These are phyloP conservation scores for Rhynchonema sp. DNA, from an alignment of 2,888 invertebrate species.

Conservation along the genomic window DNA sequence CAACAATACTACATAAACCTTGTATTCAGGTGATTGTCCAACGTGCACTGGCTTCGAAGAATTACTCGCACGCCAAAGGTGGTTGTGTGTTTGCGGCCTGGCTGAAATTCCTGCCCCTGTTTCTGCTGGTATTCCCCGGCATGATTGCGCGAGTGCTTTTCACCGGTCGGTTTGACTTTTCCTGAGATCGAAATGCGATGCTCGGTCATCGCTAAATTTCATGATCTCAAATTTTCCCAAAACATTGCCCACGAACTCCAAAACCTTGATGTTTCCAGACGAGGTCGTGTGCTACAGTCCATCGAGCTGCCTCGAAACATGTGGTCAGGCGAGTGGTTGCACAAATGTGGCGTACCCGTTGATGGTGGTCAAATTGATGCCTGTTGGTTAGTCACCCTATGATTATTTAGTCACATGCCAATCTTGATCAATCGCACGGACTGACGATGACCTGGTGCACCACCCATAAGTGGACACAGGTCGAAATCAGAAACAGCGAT, in stretches of 20 bases:
- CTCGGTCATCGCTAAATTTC: too few relatives aligned
- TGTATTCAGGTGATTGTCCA: constrained; percentile 36
- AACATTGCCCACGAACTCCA: too few relatives aligned
- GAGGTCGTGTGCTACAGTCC: constrained; percentile 35
- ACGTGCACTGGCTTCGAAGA: constrained; percentile 32
- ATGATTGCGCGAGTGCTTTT: constrained; percentile 36
- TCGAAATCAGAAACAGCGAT: too few relatives aligned
- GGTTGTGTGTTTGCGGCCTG: constrained; percentile 35
- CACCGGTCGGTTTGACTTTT: constrained; percentile 23
- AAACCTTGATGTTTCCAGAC: constrained; percentile 22
- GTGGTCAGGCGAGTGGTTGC: constrained; percentile 34
- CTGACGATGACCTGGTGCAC: too few relatives aligned
- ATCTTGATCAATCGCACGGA: too few relatives aligned
- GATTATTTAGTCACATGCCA: too few relatives aligned
- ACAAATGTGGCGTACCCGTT: constrained; percentile 38
- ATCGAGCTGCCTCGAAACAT: constrained; percentile 31
- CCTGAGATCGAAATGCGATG: neutral
- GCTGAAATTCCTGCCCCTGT: constrained; percentile 34
- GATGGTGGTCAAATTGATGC: constrained; percentile 35
- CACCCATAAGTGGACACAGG: too few relatives aligned
- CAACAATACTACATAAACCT: too few relatives aligned
- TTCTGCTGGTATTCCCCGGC: constrained; percentile 36
- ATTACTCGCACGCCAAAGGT: constrained; percentile 36
- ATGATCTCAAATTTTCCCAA: too few relatives aligned
- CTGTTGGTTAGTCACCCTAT: too few relatives aligned